phyloP scores from a whole-genome alignment of 2,113 vertebrate species.

The Leucosticte australis region DNA sequence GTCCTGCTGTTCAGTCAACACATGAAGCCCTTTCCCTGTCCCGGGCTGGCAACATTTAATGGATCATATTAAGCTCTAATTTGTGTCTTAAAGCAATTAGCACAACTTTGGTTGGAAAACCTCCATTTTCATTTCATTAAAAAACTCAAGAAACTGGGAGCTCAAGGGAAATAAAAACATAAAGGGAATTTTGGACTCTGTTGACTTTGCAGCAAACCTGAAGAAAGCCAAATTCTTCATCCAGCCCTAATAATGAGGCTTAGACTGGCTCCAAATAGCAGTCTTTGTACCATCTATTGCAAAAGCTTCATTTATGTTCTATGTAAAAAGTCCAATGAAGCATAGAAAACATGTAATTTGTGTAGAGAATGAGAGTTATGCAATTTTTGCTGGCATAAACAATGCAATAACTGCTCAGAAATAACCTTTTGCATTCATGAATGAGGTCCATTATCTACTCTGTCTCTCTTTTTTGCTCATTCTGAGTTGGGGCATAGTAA shows the following conservation, averaged over 20 bases:
- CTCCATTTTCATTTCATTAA: neutral
- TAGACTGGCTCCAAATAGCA: neutral
- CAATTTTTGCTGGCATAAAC: conserved; percentile 60
- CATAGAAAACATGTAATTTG: conserved; percentile 55
- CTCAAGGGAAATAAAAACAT: neutral
- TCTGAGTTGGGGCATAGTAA: neutral
- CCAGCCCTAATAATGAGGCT: conserved; percentile 27
- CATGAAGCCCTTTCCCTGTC: neutral
- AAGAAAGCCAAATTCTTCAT: conserved; percentile 32
- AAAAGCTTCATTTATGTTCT: conserved; percentile 52
- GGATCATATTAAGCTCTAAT: neutral
- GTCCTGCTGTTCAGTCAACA: neutral
- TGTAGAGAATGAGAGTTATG: conserved; percentile 32
- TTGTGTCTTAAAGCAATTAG: conserved; percentile 24
- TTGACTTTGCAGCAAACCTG: neutral
- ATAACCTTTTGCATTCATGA: conserved; percentile 37
- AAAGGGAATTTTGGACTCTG: neutral
- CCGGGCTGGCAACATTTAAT: neutral
- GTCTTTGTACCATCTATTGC: conserved; percentile 40
- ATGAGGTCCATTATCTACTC: conserved; percentile 10
- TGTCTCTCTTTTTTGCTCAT: neutral
- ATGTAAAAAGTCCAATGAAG: conserved; percentile 52
- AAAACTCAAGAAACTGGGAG: neutral
- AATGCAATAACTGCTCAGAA: conserved; percentile 46
- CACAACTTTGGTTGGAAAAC: neutral